Conservation (phyloP, 2,797 vertebrate species). For the Sebastes itinus region DNA sequence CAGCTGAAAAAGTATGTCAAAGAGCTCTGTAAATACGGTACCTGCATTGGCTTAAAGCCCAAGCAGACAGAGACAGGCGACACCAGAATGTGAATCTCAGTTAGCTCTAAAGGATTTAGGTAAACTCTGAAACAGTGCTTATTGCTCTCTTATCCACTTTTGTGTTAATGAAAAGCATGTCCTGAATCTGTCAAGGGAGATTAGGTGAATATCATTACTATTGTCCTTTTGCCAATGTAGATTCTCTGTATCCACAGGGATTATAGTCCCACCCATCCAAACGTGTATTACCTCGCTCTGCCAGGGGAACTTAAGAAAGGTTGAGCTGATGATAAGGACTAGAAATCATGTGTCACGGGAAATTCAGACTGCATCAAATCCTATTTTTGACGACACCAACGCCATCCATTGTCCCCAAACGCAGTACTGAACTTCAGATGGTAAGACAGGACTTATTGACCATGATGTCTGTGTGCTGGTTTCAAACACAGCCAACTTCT, state of each 20-base stretch:
- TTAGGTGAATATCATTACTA: slow-evolving; percentile 95
- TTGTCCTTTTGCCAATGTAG: slow-evolving; percentile 92
- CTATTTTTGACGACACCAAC: slow-evolving; percentile 24
- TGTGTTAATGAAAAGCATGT: slow-evolving; percentile 95
- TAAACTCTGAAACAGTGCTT: slow-evolving; percentile 90
- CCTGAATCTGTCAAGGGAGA: slow-evolving; percentile 94
- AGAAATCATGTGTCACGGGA: slow-evolving; percentile 67
- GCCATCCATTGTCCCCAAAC: neutral
- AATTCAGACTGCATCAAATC: slow-evolving; percentile 61
- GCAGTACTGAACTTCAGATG: neutral
- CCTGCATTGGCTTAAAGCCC: slow-evolving; percentile 70
- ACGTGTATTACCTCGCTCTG: slow-evolving; percentile 73
- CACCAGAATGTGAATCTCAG: slow-evolving; percentile 79
- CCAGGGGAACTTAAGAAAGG: slow-evolving; percentile 67
- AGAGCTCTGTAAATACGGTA: slow-evolving; percentile 73
- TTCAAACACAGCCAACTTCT: neutral
- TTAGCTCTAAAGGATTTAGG: slow-evolving; percentile 92
- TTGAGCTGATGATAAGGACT: slow-evolving; percentile 70
- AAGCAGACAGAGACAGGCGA: slow-evolving; percentile 67
- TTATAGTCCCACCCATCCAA: slow-evolving; percentile 74
- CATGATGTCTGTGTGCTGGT: neutral
- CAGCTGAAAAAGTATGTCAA: slow-evolving; percentile 55
- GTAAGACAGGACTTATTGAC: neutral
- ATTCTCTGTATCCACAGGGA: slow-evolving; percentile 83
- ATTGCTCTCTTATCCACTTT: slow-evolving; percentile 93